Evolutionary conservation across 2,113 vertebrate genomes (phyloP).

Genomic region (Heptranchias perlo): DNA sequence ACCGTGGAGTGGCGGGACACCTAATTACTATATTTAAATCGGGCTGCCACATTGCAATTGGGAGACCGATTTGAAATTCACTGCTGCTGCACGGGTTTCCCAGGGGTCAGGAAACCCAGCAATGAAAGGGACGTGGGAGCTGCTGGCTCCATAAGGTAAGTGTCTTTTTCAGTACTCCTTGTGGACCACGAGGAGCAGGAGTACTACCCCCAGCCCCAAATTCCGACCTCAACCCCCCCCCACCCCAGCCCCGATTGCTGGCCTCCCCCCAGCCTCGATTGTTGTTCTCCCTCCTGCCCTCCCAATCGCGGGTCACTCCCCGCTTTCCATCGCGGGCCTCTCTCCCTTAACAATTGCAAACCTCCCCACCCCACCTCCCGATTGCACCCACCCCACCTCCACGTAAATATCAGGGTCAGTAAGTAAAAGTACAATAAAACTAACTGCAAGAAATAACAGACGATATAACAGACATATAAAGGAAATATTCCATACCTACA

Average conservation of each 20-base stretch:
- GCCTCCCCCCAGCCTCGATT: no score
- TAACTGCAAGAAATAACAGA: neutral
- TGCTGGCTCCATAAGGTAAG: neutral
- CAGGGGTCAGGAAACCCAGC: neutral
- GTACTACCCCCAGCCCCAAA: neutral
- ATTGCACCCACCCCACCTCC: no score
- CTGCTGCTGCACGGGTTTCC: neutral
- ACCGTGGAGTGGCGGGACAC: no score
- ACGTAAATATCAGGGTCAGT: no score
- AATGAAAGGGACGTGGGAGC: neutral
- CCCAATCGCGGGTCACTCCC: neutral
- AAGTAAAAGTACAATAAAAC: neutral
- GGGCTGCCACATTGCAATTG: neutral
- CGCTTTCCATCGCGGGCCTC: neutral
- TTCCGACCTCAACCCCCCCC: neutral
- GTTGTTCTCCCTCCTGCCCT: no score
- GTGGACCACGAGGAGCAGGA: neutral
- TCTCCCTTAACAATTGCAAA: no score
- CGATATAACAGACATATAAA: neutral
- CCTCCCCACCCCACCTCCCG: no score
- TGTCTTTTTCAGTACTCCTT: neutral
- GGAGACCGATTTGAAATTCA: neutral
- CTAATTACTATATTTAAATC: neutral
- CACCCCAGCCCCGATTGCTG: no score
- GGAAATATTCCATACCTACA: neutral